Conservation (phyloP, 2,113 vertebrate species). For the Diadophis punctatus region DNA sequence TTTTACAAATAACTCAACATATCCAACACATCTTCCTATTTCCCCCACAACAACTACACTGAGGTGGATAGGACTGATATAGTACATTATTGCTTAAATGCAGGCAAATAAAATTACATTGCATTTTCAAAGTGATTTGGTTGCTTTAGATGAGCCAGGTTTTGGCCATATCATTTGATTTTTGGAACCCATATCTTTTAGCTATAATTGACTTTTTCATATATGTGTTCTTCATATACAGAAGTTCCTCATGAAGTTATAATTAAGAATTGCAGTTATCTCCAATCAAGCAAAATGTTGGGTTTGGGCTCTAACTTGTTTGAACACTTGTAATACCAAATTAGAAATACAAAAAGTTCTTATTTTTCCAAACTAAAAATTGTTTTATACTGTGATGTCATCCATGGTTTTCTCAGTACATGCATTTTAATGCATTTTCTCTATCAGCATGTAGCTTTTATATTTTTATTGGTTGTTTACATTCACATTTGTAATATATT, state of each 20-base stretch:
- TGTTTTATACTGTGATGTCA: neutral
- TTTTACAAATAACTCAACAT: neutral
- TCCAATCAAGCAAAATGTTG: neutral
- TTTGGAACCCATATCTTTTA: neutral
- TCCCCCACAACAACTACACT: neutral
- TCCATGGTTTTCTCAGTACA: neutral
- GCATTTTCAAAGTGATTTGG: neutral
- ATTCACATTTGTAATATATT: neutral
- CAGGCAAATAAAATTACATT: neutral
- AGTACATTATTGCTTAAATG: neutral
- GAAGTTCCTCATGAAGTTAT: neutral
- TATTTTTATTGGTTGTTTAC: neutral
- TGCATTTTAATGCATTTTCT: neutral
- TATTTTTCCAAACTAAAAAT: neutral
- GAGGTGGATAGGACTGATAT: neutral
- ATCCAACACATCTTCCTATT: neutral
- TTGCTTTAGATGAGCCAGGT: neutral
- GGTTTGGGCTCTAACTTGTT: neutral
- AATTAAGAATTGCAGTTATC: neutral
- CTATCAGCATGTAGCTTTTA: neutral
- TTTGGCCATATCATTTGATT: neutral
- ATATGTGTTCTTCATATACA: neutral
- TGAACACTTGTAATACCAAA: neutral
- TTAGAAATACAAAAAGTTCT: neutral
- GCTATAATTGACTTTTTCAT: neutral